Conservation (phyloP, 2,888 invertebrate species). For the Thecocarcelia acutangulata region DNA sequence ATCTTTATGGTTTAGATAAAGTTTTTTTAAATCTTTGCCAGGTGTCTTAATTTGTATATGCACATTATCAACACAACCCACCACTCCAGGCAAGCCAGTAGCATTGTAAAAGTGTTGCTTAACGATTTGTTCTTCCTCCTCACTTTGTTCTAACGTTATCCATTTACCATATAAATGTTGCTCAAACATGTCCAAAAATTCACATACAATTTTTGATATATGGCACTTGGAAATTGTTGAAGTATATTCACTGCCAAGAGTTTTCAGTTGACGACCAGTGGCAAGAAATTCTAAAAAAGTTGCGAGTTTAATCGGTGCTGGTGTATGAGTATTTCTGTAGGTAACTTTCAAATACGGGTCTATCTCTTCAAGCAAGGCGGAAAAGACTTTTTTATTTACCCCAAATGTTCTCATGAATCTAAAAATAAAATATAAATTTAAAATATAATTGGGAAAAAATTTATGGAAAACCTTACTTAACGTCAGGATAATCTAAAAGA, state of each 20-base stretch:
- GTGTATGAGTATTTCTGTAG: conserved; percentile 34
- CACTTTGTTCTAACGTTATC: conserved; percentile 31
- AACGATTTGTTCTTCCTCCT: conserved; percentile 11
- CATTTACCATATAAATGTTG: conserved; percentile 28
- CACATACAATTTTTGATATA: conserved; percentile 24
- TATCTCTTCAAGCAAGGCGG: conserved; percentile 34
- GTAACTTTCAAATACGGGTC: conserved; percentile 10
- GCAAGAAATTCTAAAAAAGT: conserved; percentile 48
- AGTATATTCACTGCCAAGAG: not conserved
- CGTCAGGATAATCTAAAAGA: conserved; percentile 23
- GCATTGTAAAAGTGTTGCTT: conserved; percentile 45
- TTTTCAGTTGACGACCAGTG: not conserved
- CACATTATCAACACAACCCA: conserved; percentile 47
- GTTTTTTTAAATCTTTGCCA: conserved; percentile 12
- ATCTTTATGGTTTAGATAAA: conserved; percentile 43
- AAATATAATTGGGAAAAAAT: not conserved
- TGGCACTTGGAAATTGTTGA: conserved; percentile 8
- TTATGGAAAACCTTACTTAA: conserved; percentile 3
- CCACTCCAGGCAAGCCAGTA: conserved; percentile 43
- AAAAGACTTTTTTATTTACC: conserved; percentile 40
- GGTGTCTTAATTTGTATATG: conserved; percentile 50
- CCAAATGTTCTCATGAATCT: conserved; percentile 41
- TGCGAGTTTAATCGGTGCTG: conserved; percentile 30
- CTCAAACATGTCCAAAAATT: conserved; percentile 41
- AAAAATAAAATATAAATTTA: not conserved